A percentile compares a stretch with the other conserved stretches of the same genome.
These are phyloP conservation scores for Drosophila insularis DNA, from an alignment of 1,140 invertebrate species.

Conservation along the genomic window DNA sequence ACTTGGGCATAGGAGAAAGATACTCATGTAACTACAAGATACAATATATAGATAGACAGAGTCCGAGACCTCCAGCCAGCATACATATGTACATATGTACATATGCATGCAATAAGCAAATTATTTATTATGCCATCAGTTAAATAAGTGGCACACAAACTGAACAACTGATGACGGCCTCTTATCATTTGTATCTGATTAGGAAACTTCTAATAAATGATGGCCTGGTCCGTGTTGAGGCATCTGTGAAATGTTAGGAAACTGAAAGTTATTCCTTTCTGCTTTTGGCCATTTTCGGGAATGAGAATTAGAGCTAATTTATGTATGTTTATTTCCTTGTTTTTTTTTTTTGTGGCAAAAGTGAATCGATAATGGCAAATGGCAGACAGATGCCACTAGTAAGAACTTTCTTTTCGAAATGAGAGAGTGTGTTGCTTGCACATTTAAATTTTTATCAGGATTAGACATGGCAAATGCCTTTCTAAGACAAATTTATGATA, in stretches of 20 bases:
- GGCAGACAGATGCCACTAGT: slow-evolving; percentile 41
- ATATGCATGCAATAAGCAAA: slow-evolving; percentile 79
- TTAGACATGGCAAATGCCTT: slow-evolving; percentile 17
- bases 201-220: slow-evolving; percentile 71
- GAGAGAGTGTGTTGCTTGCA: too few species aligned
- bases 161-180: slow-evolving; percentile 55
- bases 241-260: slow-evolving; percentile 1
- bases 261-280: neutral
- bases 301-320: slow-evolving; percentile 48
- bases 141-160: slow-evolving; percentile 59
- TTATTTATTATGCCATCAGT: slow-evolving; percentile 80
- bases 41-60: slow-evolving; percentile 36
- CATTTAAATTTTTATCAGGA: neutral
- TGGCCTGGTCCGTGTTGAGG: slow-evolving; percentile 23
- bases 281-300: neutral
- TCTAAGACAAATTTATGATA: slow-evolving; percentile 65
- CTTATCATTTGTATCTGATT: slow-evolving; percentile 78
- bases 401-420: neutral
- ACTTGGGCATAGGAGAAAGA: slow-evolving; percentile 21
- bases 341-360: slow-evolving; percentile 37
- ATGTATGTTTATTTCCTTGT: slow-evolving; percentile 45
- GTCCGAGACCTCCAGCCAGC: slow-evolving; percentile 5
- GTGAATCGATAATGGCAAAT: slow-evolving; percentile 53
- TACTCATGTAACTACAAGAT: slow-evolving; percentile 61
- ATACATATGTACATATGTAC: neutral